phyloP scores from a whole-genome alignment of 2,888 invertebrate genomes.

The Harpalus rubripes region DNA sequence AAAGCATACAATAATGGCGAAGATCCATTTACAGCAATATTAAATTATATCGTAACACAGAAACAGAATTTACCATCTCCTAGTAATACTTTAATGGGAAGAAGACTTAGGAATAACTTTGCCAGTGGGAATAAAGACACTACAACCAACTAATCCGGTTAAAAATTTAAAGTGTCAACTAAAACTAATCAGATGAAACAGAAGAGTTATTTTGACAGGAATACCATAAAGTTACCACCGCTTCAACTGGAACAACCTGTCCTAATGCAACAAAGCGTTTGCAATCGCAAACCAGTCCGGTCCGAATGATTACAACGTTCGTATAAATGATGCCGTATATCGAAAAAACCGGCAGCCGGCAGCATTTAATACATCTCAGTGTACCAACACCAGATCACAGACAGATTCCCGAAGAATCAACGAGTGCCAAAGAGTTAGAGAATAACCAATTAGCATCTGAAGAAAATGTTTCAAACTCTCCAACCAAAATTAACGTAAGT shows the following conservation, averaged over 20 bases:
- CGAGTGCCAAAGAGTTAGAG: no score
- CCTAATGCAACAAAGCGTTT: background rate
- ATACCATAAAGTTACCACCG: background rate
- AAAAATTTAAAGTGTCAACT: no score
- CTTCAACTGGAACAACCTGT: background rate
- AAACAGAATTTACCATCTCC: constrained; percentile 69
- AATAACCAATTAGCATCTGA: no score
- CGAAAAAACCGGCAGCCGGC: background rate
- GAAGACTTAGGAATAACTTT: constrained; percentile 60
- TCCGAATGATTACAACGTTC: background rate
- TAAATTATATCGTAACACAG: background rate
- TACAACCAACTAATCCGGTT: no score
- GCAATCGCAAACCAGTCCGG: background rate
- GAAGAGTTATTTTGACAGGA: background rate
- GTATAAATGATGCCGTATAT: background rate
- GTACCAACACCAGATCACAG: no score
- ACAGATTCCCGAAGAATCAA: no score
- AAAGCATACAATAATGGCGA: background rate
- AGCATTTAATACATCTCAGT: background rate
- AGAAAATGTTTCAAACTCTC: no score
- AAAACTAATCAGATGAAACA: no score
- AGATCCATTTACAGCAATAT: background rate
- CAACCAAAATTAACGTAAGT: no score
- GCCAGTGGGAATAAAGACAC: background rate
- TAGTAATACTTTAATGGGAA: constrained; percentile 69